phyloP scores from a whole-genome alignment of 2,888 invertebrate species.

The Noctua janthina region DNA sequence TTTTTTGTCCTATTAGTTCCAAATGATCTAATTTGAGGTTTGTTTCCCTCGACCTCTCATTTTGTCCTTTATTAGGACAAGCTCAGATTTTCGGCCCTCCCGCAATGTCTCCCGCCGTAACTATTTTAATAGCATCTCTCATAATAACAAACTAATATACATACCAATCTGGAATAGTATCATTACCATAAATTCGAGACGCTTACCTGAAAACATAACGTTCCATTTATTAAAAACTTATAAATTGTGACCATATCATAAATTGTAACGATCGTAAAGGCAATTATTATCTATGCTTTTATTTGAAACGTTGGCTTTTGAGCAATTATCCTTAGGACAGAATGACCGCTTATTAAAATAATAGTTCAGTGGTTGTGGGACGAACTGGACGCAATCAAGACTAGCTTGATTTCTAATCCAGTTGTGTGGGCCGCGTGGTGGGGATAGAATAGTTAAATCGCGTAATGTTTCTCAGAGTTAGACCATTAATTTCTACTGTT shows the following conservation, averaged over 20 bases:
- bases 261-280: conserved; percentile 58
- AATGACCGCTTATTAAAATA: conserved; percentile 86
- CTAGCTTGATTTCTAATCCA: conserved; percentile 79
- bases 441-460: conserved; percentile 56
- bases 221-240: conserved; percentile 64
- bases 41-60: conserved; percentile 26
- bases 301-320: conserved; percentile 54
- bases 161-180: conserved; percentile 67
- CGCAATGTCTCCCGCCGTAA: conserved; percentile 44
- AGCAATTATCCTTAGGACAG: conserved; percentile 82
- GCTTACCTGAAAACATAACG: conserved; percentile 78
- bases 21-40: conserved; percentile 47
- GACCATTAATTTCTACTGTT: conserved; percentile 50
- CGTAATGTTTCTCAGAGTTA: conserved; percentile 50
- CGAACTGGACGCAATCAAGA: conserved; percentile 72
- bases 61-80: conserved; percentile 26
- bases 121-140: conserved; percentile 50
- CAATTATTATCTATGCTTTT: conserved; percentile 49
- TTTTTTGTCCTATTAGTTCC: conserved; percentile 30
- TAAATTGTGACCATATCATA: conserved; percentile 58
- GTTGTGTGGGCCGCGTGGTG: conserved; percentile 54
- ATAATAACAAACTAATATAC: conserved; percentile 54
- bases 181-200: conserved; percentile 62
- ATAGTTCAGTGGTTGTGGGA: conserved; percentile 72
- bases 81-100: conserved; percentile 48